These are phyloP conservation scores for Drosophila nigromelanica DNA, from an alignment of 1,140 invertebrate species.

Conservation along the genomic window DNA sequence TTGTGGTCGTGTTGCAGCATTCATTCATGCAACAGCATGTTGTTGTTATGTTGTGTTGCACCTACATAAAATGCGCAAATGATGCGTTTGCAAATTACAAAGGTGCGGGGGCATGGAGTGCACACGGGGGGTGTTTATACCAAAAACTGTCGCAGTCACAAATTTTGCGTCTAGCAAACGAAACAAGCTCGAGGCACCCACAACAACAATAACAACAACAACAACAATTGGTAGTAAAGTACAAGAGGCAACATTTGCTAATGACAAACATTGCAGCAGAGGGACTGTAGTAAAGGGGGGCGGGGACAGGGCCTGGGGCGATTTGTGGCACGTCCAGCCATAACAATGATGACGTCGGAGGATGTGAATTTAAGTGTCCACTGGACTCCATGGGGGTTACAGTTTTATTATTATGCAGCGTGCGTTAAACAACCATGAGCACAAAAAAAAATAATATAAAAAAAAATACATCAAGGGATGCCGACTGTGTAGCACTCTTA, in stretches of 20 bases:
- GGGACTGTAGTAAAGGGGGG: background rate
- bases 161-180: slow-evolving; percentile 60
- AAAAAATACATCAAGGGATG: background rate
- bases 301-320: background rate
- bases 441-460: slow-evolving; percentile 23
- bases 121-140: background rate
- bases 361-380: slow-evolving; percentile 36
- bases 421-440: slow-evolving; percentile 54
- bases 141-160: slow-evolving; percentile 77
- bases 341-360: slow-evolving; percentile 40
- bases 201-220: slow-evolving; percentile 36
- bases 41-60: slow-evolving; percentile 54
- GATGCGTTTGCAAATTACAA: slow-evolving; percentile 70
- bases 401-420: slow-evolving; percentile 75
- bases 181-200: slow-evolving; percentile 32
- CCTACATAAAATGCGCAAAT: slow-evolving; percentile 75
- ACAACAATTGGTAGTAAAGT: slow-evolving; percentile 59
- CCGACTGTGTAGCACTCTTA: background rate
- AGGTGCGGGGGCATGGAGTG: background rate
- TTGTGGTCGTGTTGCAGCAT: slow-evolving; percentile 59
- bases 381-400: slow-evolving; percentile 10
- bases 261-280: slow-evolving; percentile 70
- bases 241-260: slow-evolving; percentile 76
- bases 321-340: slow-evolving; percentile 28
- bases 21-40: slow-evolving; percentile 61